Base-by-base conservation (phyloP, 2,113 vertebrate genomes). In the Sinocyclocheilus maitianheensis region DNA sequence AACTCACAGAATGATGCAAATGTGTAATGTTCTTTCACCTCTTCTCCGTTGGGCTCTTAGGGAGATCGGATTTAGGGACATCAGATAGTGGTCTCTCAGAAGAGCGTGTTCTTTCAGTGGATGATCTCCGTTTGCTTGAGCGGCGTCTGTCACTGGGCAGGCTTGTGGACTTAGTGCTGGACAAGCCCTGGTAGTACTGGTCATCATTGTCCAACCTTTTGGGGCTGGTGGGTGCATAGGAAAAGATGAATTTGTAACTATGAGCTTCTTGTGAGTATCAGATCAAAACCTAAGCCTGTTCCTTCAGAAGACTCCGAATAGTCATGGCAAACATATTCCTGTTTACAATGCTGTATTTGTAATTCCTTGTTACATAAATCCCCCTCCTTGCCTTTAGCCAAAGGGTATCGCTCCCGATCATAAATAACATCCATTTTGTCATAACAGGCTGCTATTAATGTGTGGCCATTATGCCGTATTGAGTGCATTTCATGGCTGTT, bases 171-270 rank as follows among this genome's bases (percentile, higher is more conserved):
- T 85, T 91, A 91, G 91, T 91, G 88, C 93, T 94, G 89, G 95
- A 94, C 91, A 98, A 94, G 82, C 94, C 94, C 88, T 94, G 94
- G 90, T 99, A 99, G 92, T 99, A 99, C 78, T 95, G 94, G 94
- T 99, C 97, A 71, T 97, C 96, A 85, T 95, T 89, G 84, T 99
- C 96, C 92, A 97, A 92, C 93, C 97, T 98, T 46, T 96, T 97
- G 72, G 95, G 91, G 92, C 97, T 99, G 93, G 18, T 87, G 74
- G 30, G 80, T 53, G 92, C 85, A 91, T 34, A 80, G 26, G 79
- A 16, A 53, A 18, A 84, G 0, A 3, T 13, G 16, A 4, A 13
- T 3, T 51, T 11, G 9, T 67, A 51, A n/a, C 8, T 34, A 4
- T 14, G 0, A 51, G 3, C 48, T 51, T 51, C 43, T 10, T 46